phyloP scores from a whole-genome alignment of 2,113 vertebrate species.

The Benitochromis conjunctus region DNA sequence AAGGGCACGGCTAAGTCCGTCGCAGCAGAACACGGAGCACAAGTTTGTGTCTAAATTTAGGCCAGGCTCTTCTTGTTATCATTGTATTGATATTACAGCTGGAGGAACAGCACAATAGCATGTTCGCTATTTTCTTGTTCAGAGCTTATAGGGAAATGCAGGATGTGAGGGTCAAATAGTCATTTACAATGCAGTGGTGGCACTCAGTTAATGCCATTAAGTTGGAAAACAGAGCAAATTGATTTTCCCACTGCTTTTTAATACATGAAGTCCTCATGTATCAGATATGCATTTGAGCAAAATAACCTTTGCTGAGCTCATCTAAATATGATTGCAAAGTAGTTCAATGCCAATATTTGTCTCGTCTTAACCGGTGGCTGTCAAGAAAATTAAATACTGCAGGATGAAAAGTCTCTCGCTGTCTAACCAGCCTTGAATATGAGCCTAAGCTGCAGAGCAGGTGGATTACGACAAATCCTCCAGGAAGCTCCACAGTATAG shows the following conservation, averaged over 20 bases:
- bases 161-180: background rate
- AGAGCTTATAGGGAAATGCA: background rate
- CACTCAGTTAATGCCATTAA: background rate
- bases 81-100: slow-evolving; percentile 27
- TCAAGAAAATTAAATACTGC: slow-evolving; percentile 46
- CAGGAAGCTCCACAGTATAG: background rate
- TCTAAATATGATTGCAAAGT: background rate
- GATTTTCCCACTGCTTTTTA: background rate
- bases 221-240: background rate
- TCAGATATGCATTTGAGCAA: background rate
- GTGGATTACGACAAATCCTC: background rate
- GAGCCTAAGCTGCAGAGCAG: background rate
- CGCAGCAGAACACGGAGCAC: slow-evolving; percentile 18
- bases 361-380: slow-evolving; percentile 25
- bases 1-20: slow-evolving; percentile 36
- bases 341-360: slow-evolving; percentile 19
- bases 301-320: background rate
- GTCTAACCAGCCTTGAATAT: background rate
- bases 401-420: background rate
- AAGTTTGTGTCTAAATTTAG: slow-evolving; percentile 64
- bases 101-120: slow-evolving; percentile 2
- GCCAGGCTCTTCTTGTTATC: slow-evolving; percentile 62
- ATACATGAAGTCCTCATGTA: background rate
- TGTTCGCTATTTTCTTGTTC: background rate
- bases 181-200: background rate